Evolutionary conservation across 2,888 invertebrate genomes (phyloP).

Genomic region (Ophion costatus): DNA sequence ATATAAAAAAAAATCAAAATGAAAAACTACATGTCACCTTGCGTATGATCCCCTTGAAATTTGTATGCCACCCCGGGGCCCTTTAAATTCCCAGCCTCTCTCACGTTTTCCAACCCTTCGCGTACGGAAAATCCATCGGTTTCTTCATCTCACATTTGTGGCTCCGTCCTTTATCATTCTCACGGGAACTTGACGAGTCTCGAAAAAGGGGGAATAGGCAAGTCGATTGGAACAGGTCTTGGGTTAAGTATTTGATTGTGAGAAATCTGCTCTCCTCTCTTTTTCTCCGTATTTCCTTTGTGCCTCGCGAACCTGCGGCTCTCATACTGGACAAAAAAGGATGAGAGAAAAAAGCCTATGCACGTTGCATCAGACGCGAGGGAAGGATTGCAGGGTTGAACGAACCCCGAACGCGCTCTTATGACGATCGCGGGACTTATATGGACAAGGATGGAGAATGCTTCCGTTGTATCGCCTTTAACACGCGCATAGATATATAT

Average conservation of each 20-base stretch:
- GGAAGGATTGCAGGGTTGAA: conserved; percentile 65
- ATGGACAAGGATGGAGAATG: conserved; percentile 36
- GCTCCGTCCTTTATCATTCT: background rate
- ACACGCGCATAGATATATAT: background rate
- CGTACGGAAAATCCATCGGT: background rate
- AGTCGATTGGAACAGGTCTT: conserved; percentile 28
- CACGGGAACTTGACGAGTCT: background rate
- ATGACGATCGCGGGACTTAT: conserved; percentile 52
- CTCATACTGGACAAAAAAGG: conserved; percentile 47
- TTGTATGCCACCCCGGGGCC: background rate
- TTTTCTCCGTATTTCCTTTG: conserved; percentile 13
- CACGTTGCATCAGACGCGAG: conserved; percentile 72
- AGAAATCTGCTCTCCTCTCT: conserved; percentile 2
- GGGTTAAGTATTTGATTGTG: conserved; percentile 7
- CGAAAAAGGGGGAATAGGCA: background rate
- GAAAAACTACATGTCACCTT: too few relatives aligned
- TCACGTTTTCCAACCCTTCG: background rate
- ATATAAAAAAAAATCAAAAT: too few relatives aligned
- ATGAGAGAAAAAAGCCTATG: conserved; percentile 54
- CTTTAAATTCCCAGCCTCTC: background rate
- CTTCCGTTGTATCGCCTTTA: conserved; percentile 46
- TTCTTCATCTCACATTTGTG: background rate
- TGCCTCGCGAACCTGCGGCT: conserved; percentile 52
- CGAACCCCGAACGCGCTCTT: conserved; percentile 61
- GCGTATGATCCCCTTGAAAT: background rate